phyloP scores from a whole-genome alignment of 2,113 vertebrate species.

The Leptobrachium ailaonicum region DNA sequence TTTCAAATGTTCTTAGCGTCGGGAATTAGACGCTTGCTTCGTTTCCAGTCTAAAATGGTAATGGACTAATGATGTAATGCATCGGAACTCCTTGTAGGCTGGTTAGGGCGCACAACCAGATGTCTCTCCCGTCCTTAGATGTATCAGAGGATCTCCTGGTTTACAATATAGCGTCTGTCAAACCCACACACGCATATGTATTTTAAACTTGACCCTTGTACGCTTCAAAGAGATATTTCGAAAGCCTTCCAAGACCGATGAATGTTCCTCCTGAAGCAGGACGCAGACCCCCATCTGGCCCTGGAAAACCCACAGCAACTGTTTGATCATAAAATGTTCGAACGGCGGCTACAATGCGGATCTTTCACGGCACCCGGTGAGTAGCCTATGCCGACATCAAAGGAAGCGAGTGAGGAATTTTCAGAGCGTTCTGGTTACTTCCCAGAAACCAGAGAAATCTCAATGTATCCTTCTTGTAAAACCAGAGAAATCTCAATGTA shows the following conservation, averaged over 20 bases:
- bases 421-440: background rate
- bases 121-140: conserved; percentile 18
- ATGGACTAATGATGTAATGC: no score
- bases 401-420: background rate
- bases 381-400: conserved; percentile 2
- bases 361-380: conserved; percentile 21
- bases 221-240: conserved; percentile 28
- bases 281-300: conserved; percentile 15
- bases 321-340: conserved; percentile 3
- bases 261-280: conserved; percentile 2
- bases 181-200: conserved; percentile 7
- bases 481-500: no score
- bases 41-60: no score
- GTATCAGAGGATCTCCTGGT: background rate
- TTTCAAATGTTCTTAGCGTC: no score
- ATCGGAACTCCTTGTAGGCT: background rate
- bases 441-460: no score
- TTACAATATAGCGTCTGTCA: conserved; percentile 24
- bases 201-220: conserved; percentile 38
- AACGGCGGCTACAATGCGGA: conserved; percentile 17
- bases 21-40: no score
- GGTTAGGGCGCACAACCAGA: conserved; percentile 17
- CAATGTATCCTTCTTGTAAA: no score
- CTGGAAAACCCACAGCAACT: conserved; percentile 23
- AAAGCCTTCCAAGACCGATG: conserved; percentile 11